Conservation (phyloP, 2,797 vertebrate genomes). For the Coregonus suidteri region DNA sequence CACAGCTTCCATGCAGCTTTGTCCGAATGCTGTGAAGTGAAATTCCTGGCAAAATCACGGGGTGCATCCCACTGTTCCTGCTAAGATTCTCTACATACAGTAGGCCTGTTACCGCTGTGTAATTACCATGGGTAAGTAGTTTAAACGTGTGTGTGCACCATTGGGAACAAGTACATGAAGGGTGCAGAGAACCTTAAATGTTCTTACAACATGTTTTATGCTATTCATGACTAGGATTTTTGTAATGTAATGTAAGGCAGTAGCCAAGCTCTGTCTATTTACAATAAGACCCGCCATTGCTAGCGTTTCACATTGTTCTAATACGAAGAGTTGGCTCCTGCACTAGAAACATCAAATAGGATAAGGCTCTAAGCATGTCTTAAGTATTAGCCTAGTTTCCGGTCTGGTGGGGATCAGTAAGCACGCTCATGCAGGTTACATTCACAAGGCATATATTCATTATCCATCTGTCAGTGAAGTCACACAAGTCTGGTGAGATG, state of each 20-base stretch:
- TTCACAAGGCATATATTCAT: conserved; percentile 53
- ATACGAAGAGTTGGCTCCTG: conserved; percentile 46
- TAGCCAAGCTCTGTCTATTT: conserved; percentile 47
- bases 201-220: conserved; percentile 39
- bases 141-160: conserved; percentile 31
- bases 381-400: conserved; percentile 62
- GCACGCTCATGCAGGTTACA: conserved; percentile 48
- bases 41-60: conserved; percentile 15
- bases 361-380: conserved; percentile 59
- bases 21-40: conserved; percentile 61
- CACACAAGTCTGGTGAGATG: conserved; percentile 44
- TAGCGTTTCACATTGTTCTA: conserved; percentile 48
- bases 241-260: conserved; percentile 35
- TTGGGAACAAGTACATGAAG: conserved; percentile 25
- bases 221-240: conserved; percentile 61
- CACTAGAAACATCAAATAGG: conserved; percentile 46
- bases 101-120: neutral
- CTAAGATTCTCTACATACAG: neutral
- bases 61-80: conserved; percentile 7
- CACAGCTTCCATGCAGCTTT: conserved; percentile 59
- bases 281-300: conserved; percentile 55
- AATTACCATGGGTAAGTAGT: conserved; percentile 29
- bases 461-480: conserved; percentile 61
- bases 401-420: conserved; percentile 35
- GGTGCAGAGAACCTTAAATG: conserved; percentile 32